Evolutionary conservation across 2,113 vertebrate genomes (phyloP), one percentile per base, ranked within the genome.

Genomic region (Mus pahari): DNA sequence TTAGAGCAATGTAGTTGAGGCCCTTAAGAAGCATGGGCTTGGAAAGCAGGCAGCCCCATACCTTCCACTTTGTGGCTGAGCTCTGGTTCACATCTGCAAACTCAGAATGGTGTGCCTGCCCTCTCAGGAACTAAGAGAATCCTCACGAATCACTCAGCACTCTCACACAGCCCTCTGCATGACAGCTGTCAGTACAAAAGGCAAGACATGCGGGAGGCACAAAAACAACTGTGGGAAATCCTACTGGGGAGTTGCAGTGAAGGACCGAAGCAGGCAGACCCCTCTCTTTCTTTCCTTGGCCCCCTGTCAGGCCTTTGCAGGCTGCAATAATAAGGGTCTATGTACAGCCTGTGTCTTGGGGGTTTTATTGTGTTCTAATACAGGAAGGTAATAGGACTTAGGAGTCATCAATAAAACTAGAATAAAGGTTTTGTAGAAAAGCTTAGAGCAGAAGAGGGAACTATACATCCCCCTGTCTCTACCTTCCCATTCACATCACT

Each of bases 351-450:
- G 13, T 93, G 45, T 68, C 10, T 89, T 81, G 24, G n/a, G 17
- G n/a, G 17, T 88, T 82, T 91, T 90, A 48, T 39, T 94, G 33
- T 3, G 91, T 78, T 79, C 55, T 79, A 90, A 90, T 24, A 89
- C 39, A 28, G n/a, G 70, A 73, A 91, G 74, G 28, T 68, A 82
- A 83, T 77, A 86, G n/a, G 90, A 73, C 50, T 50, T 36, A 66
- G n/a, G 86, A 33, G n/a, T 58, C 71, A 68, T 81, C 42, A 36
- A 82, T 95, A 75, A 95, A 93, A 95, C 16, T 88, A 70, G 45
- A 83, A 73, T 70, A 60, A 62, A 55, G 16, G 42, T 93, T 86
- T 70, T 88, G 0, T 82, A 83, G n/a, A 83, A 62, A 64, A 64
- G n/a, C 58, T 5, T 87, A 42, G 68, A 83, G 60, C 58, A 81